Base-by-base conservation (phyloP, 37 sponge, comb jelly and placozoan genomes). In the Beroe ovata region DNA sequence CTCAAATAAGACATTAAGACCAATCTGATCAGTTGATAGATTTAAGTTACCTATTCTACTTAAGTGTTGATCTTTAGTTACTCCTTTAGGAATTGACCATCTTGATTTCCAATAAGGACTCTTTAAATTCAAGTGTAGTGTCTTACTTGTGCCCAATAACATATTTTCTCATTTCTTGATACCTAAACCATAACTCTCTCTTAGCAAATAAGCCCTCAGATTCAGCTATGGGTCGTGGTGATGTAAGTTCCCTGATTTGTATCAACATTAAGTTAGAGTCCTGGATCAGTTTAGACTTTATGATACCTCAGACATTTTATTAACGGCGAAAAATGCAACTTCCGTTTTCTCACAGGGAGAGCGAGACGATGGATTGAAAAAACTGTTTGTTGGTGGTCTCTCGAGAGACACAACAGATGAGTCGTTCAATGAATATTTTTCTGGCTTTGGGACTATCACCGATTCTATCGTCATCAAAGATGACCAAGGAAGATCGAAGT, bases 381-480 rank as follows among this genome's bases (percentile, higher is more conserved):
- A 77, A 58, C 20, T 77, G 58, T 77, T 77, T 23, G 84, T 77
- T 3, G 84, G 84, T n/a, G 84, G 84, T n/a, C 58, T 77, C 25
- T 36, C 84, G 4, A 29, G 84, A 2, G 38, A 36, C 33, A 77
- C 84, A 1, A 77, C 58, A 8, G 84, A 77, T 36, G 84, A 77
- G 8, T 8, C 39, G 4, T 77, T 77, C 84, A 77, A 40, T 23
- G 28, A 77, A 4, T 77, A 77, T 25, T 77, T 77, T 40, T 42
- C 22, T 3, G 6, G 8, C 35, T 77, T 77, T 39, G 84, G 84
- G 28, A 23, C 39, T 11, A 35, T 77, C 23, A 35, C 33, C 54
- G 84, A 77, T 36, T n/a, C n/a, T 14, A 77, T 77, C 54, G 84
- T 77, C 84, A 41, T 77, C 23, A 77, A 77, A 54, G 84, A 77